These are phyloP conservation scores for Globia sparganii DNA, from an alignment of 2,888 invertebrate genomes.

Conservation along the genomic window DNA sequence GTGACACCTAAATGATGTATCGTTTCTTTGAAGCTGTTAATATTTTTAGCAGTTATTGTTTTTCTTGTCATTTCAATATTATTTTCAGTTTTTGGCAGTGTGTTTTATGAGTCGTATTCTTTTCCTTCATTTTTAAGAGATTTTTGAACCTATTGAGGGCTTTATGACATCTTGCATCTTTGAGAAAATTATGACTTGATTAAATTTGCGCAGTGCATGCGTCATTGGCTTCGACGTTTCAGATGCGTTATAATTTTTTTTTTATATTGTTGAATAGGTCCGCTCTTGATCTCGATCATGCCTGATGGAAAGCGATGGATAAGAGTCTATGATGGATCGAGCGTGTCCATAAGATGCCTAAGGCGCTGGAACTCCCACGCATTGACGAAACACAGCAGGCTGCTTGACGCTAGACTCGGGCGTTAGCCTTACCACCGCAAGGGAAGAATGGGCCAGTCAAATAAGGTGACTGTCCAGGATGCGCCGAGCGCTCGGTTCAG, in stretches of 20 bases:
- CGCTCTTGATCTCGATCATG: too few species aligned
- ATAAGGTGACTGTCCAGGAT: too few species aligned
- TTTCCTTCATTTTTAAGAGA: constrained; percentile 43
- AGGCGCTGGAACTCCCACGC: too few species aligned
- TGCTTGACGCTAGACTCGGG: too few species aligned
- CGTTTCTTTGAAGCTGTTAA: constrained; percentile 59
- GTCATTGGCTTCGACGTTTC: not conserved
- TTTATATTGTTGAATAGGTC: too few species aligned
- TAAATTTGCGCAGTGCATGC: not conserved
- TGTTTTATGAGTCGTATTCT: constrained; percentile 38
- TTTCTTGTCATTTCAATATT: constrained; percentile 47
- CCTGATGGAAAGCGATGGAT: too few species aligned
- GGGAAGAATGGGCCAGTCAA: too few species aligned
- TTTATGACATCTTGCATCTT: constrained; percentile 44
- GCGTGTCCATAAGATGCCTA: too few species aligned
- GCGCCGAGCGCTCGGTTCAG: too few species aligned
- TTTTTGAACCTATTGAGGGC: constrained; percentile 29
- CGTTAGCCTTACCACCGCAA: too few species aligned
- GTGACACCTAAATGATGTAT: constrained; percentile 60
- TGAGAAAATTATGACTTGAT: constrained; percentile 7
- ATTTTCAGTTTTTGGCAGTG: constrained; percentile 54
- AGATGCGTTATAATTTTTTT: not conserved
- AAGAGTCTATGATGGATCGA: too few species aligned
- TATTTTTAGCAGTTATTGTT: constrained; percentile 65
- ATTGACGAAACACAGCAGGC: too few species aligned